Evolutionary conservation across 2,113 vertebrate species (phyloP).

Genomic region (Bubalus kerabau): DNA sequence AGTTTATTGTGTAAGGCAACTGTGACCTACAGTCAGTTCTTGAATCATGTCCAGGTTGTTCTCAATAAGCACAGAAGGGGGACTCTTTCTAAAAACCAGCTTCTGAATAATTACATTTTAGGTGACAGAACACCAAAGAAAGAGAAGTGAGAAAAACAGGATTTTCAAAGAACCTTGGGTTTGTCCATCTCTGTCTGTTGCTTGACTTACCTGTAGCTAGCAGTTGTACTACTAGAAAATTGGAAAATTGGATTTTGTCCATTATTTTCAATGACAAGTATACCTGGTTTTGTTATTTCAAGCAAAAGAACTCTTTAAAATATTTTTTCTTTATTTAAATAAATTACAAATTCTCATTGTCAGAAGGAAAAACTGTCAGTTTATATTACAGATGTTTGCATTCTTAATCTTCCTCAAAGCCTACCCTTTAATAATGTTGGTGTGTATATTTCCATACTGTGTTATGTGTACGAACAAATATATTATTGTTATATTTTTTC

Average conservation of each 20-base stretch:
- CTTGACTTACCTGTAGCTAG: background rate
- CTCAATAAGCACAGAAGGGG: constrained; percentile 18
- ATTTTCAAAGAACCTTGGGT: background rate
- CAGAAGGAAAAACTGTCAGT: background rate
- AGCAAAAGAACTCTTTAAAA: constrained; percentile 12
- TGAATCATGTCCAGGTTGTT: constrained; percentile 42
- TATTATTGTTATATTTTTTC: background rate
- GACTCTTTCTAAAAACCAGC: constrained; percentile 48
- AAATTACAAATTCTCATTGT: background rate
- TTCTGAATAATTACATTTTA: constrained; percentile 57
- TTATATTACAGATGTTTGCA: background rate
- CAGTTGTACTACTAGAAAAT: background rate
- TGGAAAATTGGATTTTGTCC: constrained; percentile 45
- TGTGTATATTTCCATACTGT: background rate
- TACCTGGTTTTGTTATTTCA: background rate
- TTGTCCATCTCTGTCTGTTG: background rate
- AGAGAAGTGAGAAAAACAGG: constrained; percentile 16
- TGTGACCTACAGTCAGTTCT: constrained; percentile 3
- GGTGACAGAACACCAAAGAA: constrained; percentile 26
- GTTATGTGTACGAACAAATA: background rate
- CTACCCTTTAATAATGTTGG: background rate
- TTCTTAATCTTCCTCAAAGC: background rate
- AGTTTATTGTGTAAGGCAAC: background rate
- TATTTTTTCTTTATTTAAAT: constrained; percentile 33
- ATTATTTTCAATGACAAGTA: constrained; percentile 36